Evolutionary conservation across 37 sponge, comb jelly and placozoan species (phyloP).

Genomic region (Eunapius fragilis): DNA sequence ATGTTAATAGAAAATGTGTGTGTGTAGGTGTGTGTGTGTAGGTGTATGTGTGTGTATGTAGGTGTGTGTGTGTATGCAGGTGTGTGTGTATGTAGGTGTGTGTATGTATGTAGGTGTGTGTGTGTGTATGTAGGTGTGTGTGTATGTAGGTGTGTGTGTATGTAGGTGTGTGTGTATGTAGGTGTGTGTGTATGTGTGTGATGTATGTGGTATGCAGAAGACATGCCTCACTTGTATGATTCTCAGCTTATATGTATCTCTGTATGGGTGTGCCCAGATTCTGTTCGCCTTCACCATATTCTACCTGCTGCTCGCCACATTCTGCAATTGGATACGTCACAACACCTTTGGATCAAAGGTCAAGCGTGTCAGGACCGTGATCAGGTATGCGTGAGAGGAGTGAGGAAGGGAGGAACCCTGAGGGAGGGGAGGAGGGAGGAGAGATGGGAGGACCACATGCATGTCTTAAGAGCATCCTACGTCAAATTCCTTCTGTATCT

Average conservation of each 20-base stretch:
- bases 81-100: slow-evolving; percentile 38
- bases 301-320: slow-evolving; percentile 35
- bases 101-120: neutral
- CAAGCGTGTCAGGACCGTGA: slow-evolving; percentile 9
- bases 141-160: slow-evolving; percentile 12
- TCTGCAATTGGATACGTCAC: slow-evolving; percentile 52
- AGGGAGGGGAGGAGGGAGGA: too few relatives aligned
- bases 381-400: too few relatives aligned
- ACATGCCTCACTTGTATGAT: slow-evolving; percentile 4
- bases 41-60: slow-evolving; percentile 60
- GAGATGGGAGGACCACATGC: too few relatives aligned
- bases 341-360: slow-evolving; percentile 21
- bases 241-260: slow-evolving; percentile 13
- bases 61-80: slow-evolving; percentile 30
- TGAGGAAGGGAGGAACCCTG: too few relatives aligned
- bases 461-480: too few relatives aligned
- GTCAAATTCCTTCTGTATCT: too few relatives aligned
- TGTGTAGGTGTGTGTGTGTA: slow-evolving; percentile 19
- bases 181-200: slow-evolving; percentile 20
- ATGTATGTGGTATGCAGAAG: neutral
- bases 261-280: slow-evolving; percentile 23
- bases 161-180: slow-evolving; percentile 36
- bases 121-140: slow-evolving; percentile 19
- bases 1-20: too few relatives aligned
- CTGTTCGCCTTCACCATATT: slow-evolving; percentile 57